Percentiles rank a stretch among this genome's conserved stretches.
These are phyloP conservation scores for Bubalus kerabau DNA, from an alignment of 2,113 vertebrate genomes.

Conservation along the genomic window DNA sequence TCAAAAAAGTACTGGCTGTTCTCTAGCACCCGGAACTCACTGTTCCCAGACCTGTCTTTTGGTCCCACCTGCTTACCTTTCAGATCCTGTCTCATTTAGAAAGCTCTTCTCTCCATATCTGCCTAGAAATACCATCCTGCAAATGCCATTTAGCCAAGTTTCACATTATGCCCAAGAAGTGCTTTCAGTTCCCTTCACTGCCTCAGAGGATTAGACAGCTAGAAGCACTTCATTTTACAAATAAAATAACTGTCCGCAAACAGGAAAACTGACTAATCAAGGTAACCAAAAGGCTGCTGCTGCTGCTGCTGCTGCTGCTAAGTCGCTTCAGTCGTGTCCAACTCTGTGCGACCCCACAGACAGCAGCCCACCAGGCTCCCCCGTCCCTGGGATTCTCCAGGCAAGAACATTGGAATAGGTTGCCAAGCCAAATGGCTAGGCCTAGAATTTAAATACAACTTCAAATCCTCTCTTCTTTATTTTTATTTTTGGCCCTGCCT, in stretches of 20 bases:
- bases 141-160: not conserved
- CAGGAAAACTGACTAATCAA: not conserved
- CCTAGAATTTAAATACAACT: not conserved
- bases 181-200: not conserved
- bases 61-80: not conserved
- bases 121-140: not conserved
- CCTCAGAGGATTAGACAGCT: not conserved
- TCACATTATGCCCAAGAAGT: not conserved
- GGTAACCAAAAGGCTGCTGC: not conserved
- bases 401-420: no score
- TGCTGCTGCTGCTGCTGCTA: no score
- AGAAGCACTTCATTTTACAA: not conserved
- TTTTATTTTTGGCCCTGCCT: not conserved
- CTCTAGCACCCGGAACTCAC: not conserved
- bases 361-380: no score
- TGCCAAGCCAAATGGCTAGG: not conserved
- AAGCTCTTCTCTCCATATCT: not conserved
- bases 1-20: not conserved
- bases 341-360: no score
- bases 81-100: not conserved
- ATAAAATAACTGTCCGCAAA: conserved; percentile 3
- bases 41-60: not conserved
- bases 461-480: not conserved
- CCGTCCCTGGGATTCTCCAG: no score
- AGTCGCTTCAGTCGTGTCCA: no score